phyloP scores from a whole-genome alignment of 2,113 vertebrate species.

The Lepus europaeus region DNA sequence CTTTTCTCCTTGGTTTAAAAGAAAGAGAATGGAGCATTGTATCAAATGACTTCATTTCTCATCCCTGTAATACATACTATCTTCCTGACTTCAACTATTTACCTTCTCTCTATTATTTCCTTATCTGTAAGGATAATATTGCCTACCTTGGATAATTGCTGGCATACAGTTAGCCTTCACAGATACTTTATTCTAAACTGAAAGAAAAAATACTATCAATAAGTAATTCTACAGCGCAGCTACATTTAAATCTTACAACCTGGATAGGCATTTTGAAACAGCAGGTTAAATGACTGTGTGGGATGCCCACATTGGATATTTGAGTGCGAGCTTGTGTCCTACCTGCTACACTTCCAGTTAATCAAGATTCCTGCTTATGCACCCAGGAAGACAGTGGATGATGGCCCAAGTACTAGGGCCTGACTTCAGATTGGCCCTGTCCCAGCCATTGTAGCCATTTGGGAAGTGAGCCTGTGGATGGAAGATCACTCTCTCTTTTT shows the following conservation, averaged over 20 bases:
- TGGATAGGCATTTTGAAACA: too few species aligned
- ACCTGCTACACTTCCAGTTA: too few species aligned
- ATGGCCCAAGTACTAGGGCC: too few species aligned
- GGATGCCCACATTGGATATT: too few species aligned
- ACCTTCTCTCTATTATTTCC: not conserved
- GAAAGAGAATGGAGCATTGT: not conserved
- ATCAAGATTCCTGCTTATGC: too few species aligned
- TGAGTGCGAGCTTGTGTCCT: too few species aligned
- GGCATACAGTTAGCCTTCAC: not conserved
- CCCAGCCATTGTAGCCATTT: too few species aligned
- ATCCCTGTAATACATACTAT: not conserved
- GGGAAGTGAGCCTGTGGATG: too few species aligned
- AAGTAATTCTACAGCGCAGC: not conserved
- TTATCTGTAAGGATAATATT: not conserved
- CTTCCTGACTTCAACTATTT: not conserved
- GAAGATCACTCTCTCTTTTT: too few species aligned
- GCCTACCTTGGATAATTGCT: not conserved
- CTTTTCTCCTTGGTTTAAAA: not conserved
- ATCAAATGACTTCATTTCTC: constrained; percentile 17
- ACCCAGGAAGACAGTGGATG: too few species aligned
- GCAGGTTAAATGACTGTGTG: too few species aligned
- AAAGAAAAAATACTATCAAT: not conserved
- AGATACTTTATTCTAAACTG: constrained; percentile 13
- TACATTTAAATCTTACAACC: not conserved
- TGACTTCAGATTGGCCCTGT: too few species aligned